Base-by-base conservation (phyloP, 1,140 invertebrate genomes). In the Anastrepha obliqua region DNA sequence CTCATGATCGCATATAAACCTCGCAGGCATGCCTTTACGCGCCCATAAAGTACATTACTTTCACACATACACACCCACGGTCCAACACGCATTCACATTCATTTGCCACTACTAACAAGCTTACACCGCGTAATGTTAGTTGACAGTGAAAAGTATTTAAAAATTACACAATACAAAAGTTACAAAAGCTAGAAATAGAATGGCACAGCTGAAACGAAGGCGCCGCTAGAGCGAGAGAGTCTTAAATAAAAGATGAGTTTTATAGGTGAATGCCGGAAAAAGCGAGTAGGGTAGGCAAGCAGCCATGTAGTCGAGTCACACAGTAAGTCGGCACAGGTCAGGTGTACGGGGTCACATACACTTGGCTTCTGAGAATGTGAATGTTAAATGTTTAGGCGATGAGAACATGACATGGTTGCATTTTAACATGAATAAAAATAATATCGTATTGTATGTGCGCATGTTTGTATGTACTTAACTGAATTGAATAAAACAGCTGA, bases 101-200 rank as follows among this genome's bases (percentile, higher is more conserved):
- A 58, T 29, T 20, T 51, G 47, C 39, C 47, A 55, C 39, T 74
- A 51, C 74, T 29, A 29, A 67, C 17, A 55, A 81, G 74, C 20
- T 42, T n/a, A 55, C 74, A 20, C 74, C 51, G 44, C 74, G 47
- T 81, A 81, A 81, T 81, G 44, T 81, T n/a, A n/a, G 74, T 81
- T 81, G 74, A 81, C 74, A 81, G 74, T 81, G 74, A 81, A 81
- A 81, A n/a, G n/a, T 81, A 81, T 81, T 81, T 81, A 81, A 81
- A 81, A 55, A 81, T 81, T 55, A 81, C 74, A 55, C 74, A 81
- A 81, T 81, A 81, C 74, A 81, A 55, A 13, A 29, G 74, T 81
- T 81, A 74, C 67, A 42, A 74, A 74, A 74, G 29, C 29, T 42
- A 81, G 74, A 81, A 81, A 81, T 81, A 55, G 74, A 81, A 81